Base-by-base conservation (phyloP, 2,888 invertebrate species). In the Amphipoea oculea region DNA sequence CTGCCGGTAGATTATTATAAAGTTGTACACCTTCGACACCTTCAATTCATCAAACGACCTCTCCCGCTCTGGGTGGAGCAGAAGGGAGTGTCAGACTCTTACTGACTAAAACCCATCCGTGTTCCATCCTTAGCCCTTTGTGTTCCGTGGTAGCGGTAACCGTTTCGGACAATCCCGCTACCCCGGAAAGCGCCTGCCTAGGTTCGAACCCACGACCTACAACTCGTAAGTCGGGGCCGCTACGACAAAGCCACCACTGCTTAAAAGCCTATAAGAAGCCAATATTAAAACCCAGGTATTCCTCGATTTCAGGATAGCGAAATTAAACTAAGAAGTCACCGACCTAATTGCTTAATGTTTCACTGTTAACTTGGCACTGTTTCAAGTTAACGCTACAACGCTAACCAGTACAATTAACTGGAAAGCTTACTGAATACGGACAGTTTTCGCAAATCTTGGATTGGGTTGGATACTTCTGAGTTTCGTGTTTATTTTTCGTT, bases 311-410 rank as follows among this genome's bases (percentile, higher is more conserved):
- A 20, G 40, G 42, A 14, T 23, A 62, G 23, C 36, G 29, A 69
- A 76, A 68, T 79, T 60, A 36, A 68, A 71, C 74, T 67, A 75
- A 83, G 70, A 76, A 87, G 79, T 76, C 63, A 71, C 40, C 12
- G 66, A 77, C 36, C 71, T 83, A 83, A 85, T 87, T 85, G 72
- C 57, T 84, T 70, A 77, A 87, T 81, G 87, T 85, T 82, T 73
- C 69, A 29, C 71, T 71, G 77, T 76, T 82, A 79, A 83, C 70
- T 87, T 83, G 88, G 88, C 86, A 76, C 73, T 29, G 79, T 83
- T 83, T 79, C 85, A 87, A 85, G 74, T 80, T 76, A 78, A 79
- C 48, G 48, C 62, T 73, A 78, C 75, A 68, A 76, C 57, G 73
- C 69, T 82, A 86, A 82, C 79, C 81, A 75, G 79, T 65, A 79